Conservation (phyloP, 2,113 vertebrate genomes). For the Dinomys branickii region DNA sequence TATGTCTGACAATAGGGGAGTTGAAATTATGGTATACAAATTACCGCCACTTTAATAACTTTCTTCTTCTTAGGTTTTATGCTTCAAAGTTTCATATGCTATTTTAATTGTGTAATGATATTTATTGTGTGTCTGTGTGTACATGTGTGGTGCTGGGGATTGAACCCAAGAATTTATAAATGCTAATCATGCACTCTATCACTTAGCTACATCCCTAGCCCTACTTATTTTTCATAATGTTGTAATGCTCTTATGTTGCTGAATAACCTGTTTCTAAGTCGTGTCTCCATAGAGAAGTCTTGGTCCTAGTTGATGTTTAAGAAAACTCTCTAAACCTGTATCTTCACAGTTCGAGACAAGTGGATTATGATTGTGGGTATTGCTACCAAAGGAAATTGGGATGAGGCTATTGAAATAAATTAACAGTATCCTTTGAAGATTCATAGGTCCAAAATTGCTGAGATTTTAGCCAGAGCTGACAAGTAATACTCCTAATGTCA, state of each 20-base stretch:
- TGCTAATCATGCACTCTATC: neutral
- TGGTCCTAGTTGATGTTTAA: conserved; percentile 44
- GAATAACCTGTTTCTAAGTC: conserved; percentile 40
- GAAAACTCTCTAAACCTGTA: conserved; percentile 11
- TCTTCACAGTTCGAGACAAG: conserved; percentile 18
- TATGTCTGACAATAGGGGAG: neutral
- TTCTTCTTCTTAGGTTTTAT: conserved; percentile 20
- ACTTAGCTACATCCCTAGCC: neutral
- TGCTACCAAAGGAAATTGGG: conserved; percentile 13
- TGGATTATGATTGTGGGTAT: neutral
- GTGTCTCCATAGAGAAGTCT: conserved; percentile 35
- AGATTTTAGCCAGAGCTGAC: neutral
- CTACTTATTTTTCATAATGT: neutral
- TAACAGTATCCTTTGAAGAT: conserved; percentile 12
- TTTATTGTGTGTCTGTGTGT: neutral
- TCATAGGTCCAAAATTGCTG: neutral
- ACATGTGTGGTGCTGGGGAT: neutral
- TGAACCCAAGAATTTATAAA: neutral
- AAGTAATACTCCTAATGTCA: conserved; percentile 1
- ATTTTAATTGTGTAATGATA: neutral
- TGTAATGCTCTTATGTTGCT: conserved; percentile 37
- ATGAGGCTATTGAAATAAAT: conserved; percentile 5
- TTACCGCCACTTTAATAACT: neutral
- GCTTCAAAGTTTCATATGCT: conserved; percentile 18
- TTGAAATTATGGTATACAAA: neutral